Percentiles rank a stretch among this genome's conserved stretches.
Conservation (phyloP, 2,113 vertebrate species). For the Athene cunicularia region DNA sequence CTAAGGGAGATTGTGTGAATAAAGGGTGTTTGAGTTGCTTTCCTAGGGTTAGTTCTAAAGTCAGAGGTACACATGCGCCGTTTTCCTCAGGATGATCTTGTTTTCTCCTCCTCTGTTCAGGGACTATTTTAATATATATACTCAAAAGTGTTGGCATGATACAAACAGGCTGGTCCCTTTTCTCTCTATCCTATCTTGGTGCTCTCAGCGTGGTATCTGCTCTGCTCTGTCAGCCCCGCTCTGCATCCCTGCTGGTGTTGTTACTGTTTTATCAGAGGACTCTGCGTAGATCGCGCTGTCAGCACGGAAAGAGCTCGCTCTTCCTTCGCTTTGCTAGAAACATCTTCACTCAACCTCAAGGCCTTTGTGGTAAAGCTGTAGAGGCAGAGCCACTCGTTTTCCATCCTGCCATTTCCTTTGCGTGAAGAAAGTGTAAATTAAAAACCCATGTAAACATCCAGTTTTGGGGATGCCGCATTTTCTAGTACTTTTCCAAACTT, state of each 20-base stretch:
- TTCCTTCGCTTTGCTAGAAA: not conserved
- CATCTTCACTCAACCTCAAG: not conserved
- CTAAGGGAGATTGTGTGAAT: not conserved
- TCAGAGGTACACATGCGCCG: fast-evolving
- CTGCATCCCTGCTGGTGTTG: fast-evolving
- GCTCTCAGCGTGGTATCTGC: fast-evolving
- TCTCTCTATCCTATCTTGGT: not conserved
- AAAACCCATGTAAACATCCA: not conserved
- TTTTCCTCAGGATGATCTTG: not conserved
- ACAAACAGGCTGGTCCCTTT: not conserved
- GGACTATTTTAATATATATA: fast-evolving
- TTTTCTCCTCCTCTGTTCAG: not conserved
- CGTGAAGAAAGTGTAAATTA: not conserved
- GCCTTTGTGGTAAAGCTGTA: not conserved
- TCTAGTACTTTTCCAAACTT: not conserved
- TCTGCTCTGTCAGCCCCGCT: fast-evolving
- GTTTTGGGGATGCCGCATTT: not conserved
- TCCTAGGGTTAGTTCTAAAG: not conserved
- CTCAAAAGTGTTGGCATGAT: fast-evolving
- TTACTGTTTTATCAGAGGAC: fast-evolving
- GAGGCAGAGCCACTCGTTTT: not conserved
- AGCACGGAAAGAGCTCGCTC: not conserved
- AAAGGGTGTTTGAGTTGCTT: not conserved
- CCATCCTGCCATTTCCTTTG: not conserved
- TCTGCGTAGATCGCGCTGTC: fast-evolving